These are phyloP conservation scores for Chymomyza procnemis DNA, from an alignment of 2,888 invertebrate genomes.

Conservation along the genomic window DNA sequence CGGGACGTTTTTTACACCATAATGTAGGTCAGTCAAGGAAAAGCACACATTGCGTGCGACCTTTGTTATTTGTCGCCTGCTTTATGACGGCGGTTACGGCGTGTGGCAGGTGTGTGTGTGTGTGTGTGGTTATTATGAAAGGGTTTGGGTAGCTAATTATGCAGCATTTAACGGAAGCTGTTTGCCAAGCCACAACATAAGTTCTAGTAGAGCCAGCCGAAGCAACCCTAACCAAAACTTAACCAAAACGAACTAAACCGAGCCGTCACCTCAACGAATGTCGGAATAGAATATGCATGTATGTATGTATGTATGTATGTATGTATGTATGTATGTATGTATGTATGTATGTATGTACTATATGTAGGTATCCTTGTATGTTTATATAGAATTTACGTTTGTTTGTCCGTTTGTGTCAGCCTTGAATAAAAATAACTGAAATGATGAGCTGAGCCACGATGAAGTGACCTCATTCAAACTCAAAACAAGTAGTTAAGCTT, in stretches of 20 bases:
- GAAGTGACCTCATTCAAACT: conserved; percentile 68
- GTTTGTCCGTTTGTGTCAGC: conserved; percentile 47
- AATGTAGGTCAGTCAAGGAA: background rate
- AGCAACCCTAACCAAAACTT: conserved; percentile 5
- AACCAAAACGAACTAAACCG: conserved; percentile 39
- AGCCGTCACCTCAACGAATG: background rate
- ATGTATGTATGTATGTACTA: conserved; percentile 2
- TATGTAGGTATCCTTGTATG: conserved; percentile 6
- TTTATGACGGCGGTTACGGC: conserved; percentile 15
- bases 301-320: background rate
- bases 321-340: conserved; percentile 12
- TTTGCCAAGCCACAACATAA: conserved; percentile 56
- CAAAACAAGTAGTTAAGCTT: conserved; percentile 71
- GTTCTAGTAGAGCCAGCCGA: conserved; percentile 9
- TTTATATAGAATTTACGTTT: conserved; percentile 32
- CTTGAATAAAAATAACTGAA: conserved; percentile 67
- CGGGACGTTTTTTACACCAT: background rate
- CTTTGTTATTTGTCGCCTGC: conserved; percentile 62
- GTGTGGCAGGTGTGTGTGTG: conserved; percentile 34
- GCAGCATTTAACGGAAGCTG: conserved; percentile 70
- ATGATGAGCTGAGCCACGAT: conserved; percentile 62
- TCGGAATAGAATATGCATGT: background rate
- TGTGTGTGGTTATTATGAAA: conserved; percentile 28
- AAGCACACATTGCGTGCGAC: conserved; percentile 62
- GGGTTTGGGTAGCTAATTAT: conserved; percentile 68